Evolutionary conservation across 1,140 invertebrate species (phyloP).

Genomic region (Proctacanthus coquilletti): DNA sequence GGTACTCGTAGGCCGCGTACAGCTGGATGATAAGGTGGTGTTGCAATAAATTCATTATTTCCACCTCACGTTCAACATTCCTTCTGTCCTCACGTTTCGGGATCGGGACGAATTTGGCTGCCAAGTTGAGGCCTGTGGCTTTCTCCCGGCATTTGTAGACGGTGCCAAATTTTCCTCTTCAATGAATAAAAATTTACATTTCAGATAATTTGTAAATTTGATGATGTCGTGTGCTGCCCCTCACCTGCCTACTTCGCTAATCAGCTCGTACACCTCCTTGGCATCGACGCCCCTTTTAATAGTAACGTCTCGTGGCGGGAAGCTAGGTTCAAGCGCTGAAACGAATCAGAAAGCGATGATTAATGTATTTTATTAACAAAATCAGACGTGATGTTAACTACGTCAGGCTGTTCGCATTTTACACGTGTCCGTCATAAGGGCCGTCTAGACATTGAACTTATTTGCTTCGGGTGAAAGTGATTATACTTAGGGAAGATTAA

Average conservation of each 20-base stretch:
- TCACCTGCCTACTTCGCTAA: constrained; percentile 64
- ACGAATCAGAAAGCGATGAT: constrained; percentile 11
- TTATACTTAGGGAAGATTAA: too few species aligned
- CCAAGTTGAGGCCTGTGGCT: constrained; percentile 59
- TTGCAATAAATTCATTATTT: constrained; percentile 87
- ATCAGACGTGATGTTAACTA: too few species aligned
- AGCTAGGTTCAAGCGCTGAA: constrained; percentile 70
- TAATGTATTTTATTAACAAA: too few species aligned
- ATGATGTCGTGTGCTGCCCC: constrained; percentile 7
- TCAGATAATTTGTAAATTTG: background rate
- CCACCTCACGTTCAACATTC: constrained; percentile 88
- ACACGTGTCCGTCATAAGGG: too few species aligned
- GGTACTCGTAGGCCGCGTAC: constrained; percentile 88
- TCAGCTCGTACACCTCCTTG: constrained; percentile 62
- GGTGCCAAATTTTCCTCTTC: constrained; percentile 94
- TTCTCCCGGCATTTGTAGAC: constrained; percentile 87
- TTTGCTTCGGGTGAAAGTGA: too few species aligned
- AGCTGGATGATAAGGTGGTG: constrained; percentile 89
- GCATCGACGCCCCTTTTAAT: constrained; percentile 61
- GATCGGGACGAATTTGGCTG: constrained; percentile 85
- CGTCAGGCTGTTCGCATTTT: too few species aligned
- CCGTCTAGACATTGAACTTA: too few species aligned
- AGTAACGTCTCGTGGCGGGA: constrained; percentile 64
- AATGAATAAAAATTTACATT: background rate
- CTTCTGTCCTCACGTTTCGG: constrained; percentile 69